Evolutionary conservation across 2,888 invertebrate species (phyloP).

Genomic region (Drosophila mimetica): DNA sequence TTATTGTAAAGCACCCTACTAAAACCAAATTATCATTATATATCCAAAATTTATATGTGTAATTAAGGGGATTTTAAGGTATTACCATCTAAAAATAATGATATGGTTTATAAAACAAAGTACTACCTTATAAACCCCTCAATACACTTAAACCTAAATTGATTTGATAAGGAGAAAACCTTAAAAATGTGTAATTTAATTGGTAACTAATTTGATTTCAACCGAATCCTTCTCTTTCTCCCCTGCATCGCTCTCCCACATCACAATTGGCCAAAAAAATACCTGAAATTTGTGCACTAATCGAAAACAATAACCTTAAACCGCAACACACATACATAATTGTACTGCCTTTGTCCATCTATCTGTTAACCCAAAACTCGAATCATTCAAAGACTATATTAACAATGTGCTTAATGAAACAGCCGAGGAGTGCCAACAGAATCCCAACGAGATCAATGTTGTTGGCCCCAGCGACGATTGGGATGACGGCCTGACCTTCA

Average conservation of each 20-base stretch:
- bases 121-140: not conserved
- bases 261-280: constrained; percentile 14
- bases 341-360: constrained; percentile 9
- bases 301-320: not conserved
- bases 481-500: constrained; percentile 95
- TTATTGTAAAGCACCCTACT: constrained; percentile 5
- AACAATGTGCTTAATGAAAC: constrained; percentile 91
- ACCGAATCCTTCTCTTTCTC: constrained; percentile 40
- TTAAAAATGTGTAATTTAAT: constrained; percentile 16
- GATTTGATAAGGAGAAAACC: not conserved
- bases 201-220: constrained; percentile 39
- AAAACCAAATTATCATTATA: constrained; percentile 1
- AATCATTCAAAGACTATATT: constrained; percentile 89
- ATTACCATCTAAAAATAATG: too few relatives aligned
- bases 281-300: constrained; percentile 25
- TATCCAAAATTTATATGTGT: not conserved
- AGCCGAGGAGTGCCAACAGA: constrained; percentile 84
- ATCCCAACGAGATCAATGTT: constrained; percentile 84
- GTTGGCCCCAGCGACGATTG: constrained; percentile 88
- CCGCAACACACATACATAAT: constrained; percentile 6
- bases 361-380: constrained; percentile 10
- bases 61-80: not conserved
- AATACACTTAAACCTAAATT: not conserved
- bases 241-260: constrained; percentile 22
- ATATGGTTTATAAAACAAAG: too few relatives aligned